Percentiles rank a stretch among this genome's conserved stretches.
These are phyloP conservation scores for Menura novaehollandiae DNA, from an alignment of 2,113 vertebrate species.

Conservation along the genomic window DNA sequence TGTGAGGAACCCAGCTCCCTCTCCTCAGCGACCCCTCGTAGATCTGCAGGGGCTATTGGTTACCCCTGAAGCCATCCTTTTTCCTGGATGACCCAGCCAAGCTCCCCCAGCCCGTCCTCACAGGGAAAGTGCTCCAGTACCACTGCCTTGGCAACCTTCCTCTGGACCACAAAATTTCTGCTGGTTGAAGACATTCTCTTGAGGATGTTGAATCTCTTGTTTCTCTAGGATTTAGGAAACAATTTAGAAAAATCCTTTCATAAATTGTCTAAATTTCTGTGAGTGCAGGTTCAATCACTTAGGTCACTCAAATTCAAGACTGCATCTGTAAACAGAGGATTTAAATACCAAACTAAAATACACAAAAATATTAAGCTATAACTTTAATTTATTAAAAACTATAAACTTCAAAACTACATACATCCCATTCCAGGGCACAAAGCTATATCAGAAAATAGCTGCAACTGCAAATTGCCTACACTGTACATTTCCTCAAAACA, in stretches of 20 bases:
- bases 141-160: not conserved
- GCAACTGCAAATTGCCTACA: not conserved
- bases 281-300: not conserved
- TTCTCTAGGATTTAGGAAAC: not conserved
- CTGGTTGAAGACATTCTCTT: not conserved
- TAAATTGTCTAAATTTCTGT: not conserved
- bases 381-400: not conserved
- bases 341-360: not conserved
- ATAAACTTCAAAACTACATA: not conserved
- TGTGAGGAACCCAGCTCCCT: not conserved
- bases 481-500: not conserved
- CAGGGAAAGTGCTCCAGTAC: not conserved
- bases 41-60: not conserved
- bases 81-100: not conserved
- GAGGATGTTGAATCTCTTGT: not conserved
- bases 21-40: not conserved
- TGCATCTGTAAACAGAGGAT: not conserved
- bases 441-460: not conserved
- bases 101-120: not conserved
- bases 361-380: not conserved
- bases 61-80: not conserved
- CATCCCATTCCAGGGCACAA: not conserved
- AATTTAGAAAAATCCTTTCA: not conserved
- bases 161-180: not conserved
- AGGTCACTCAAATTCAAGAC: not conserved